Conservation (phyloP, 2,113 vertebrate genomes). For the Lagopus leucura region DNA sequence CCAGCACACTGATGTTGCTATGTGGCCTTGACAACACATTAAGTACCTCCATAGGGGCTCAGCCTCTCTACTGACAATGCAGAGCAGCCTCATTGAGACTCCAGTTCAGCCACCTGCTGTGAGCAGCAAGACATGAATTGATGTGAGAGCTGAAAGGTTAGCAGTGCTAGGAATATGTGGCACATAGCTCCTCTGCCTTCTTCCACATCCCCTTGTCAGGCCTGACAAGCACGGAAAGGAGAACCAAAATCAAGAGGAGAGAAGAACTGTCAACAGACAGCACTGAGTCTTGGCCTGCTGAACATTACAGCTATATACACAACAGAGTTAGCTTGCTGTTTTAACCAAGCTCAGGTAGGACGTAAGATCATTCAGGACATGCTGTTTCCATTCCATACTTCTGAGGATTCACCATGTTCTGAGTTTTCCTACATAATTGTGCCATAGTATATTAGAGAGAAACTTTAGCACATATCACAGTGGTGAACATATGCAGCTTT, state of each 20-base stretch:
- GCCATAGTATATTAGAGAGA: not conserved
- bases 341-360: not conserved
- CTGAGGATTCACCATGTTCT: rapidly evolving
- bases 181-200: rapidly evolving
- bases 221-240: not conserved
- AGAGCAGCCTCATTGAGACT: not conserved
- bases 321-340: not conserved
- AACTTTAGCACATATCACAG: not conserved
- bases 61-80: not conserved
- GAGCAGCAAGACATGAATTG: not conserved
- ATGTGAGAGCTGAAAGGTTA: not conserved
- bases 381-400: not conserved
- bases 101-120: not conserved
- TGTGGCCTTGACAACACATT: not conserved
- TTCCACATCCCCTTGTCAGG: not conserved
- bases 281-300: not conserved
- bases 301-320: not conserved
- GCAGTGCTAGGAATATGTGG: not conserved
- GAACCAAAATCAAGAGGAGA: not conserved
- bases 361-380: not conserved
- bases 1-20: not conserved
- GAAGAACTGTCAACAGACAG: rapidly evolving
- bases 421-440: not conserved
- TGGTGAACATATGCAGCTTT: not conserved
- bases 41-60: not conserved